phyloP scores from a whole-genome alignment of 1,140 invertebrate species.

The Macrosteles quadrilineatus region DNA sequence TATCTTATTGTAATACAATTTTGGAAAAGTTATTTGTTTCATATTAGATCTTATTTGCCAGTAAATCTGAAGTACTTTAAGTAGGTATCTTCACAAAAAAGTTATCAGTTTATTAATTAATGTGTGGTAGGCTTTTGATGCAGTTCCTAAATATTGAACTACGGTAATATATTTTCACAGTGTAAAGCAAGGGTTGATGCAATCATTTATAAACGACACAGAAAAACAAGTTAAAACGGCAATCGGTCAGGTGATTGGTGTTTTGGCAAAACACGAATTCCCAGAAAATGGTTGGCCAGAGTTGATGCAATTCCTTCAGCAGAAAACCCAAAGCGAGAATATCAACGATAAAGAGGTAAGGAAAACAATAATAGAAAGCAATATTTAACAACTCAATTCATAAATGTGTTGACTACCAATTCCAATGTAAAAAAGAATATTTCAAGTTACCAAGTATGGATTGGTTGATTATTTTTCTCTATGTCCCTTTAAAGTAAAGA shows the following conservation, averaged over 20 bases:
- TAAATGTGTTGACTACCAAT: background rate
- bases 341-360: constrained; percentile 60
- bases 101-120: too few species aligned
- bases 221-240: constrained; percentile 64
- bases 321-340: constrained; percentile 57
- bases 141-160: background rate
- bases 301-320: constrained; percentile 66
- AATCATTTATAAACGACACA: constrained; percentile 60
- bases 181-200: constrained; percentile 59
- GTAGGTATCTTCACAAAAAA: too few species aligned
- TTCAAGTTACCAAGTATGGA: background rate
- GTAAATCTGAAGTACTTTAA: too few species aligned
- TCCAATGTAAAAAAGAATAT: background rate
- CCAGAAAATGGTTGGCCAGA: constrained; percentile 67
- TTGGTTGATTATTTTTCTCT: background rate
- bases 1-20: too few species aligned
- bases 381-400: background rate
- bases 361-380: constrained; percentile 14
- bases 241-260: constrained; percentile 66
- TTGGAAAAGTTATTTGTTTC: too few species aligned
- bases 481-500: constrained; percentile 13
- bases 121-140: too few species aligned
- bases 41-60: too few species aligned
- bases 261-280: constrained; percentile 71
- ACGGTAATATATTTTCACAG: constrained; percentile 53